Percentiles rank a stretch among this genome's conserved stretches.
phyloP scores from a whole-genome alignment of 92 coral and sea anemone species.

The Zoanthus sociatus region DNA sequence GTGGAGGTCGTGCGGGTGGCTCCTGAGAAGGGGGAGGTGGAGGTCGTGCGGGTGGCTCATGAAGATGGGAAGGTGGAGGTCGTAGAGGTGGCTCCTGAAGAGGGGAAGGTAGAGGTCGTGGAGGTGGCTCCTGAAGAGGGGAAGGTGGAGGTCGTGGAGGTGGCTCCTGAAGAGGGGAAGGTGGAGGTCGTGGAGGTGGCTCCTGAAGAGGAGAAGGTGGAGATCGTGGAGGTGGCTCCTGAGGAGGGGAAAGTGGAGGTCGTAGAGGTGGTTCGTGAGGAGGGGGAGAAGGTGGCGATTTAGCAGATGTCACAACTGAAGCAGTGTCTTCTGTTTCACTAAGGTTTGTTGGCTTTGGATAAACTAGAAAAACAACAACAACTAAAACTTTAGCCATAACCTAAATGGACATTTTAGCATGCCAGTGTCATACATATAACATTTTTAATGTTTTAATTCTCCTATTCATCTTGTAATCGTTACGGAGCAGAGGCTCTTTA shows the following conservation, averaged over 20 bases:
- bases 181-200: neutral
- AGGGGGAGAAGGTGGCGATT: neutral
- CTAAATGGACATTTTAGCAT: no score
- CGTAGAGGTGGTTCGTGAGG: neutral
- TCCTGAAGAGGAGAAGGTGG: neutral
- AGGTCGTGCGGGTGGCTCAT: neutral
- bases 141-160: neutral
- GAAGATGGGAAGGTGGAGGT: no score
- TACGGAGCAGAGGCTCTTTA: no score
- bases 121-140: neutral
- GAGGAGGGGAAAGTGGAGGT: neutral
- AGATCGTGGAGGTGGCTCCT: neutral
- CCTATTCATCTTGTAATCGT: no score
- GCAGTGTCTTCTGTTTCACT: neutral
- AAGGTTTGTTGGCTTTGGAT: slow-evolving; percentile 22
- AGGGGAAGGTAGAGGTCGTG: neutral
- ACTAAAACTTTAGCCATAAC: neutral
- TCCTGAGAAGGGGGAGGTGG: neutral
- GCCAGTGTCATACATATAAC: no score
- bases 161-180: neutral
- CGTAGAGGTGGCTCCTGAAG: no score
- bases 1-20: neutral
- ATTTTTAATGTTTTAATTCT: no score
- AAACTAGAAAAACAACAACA: neutral
- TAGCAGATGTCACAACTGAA: neutral